Evolutionary conservation across 2,797 vertebrate genomes (phyloP), one percentile per base, ranked within the genome.

Genomic region (Scolopax bukidnonensis): DNA sequence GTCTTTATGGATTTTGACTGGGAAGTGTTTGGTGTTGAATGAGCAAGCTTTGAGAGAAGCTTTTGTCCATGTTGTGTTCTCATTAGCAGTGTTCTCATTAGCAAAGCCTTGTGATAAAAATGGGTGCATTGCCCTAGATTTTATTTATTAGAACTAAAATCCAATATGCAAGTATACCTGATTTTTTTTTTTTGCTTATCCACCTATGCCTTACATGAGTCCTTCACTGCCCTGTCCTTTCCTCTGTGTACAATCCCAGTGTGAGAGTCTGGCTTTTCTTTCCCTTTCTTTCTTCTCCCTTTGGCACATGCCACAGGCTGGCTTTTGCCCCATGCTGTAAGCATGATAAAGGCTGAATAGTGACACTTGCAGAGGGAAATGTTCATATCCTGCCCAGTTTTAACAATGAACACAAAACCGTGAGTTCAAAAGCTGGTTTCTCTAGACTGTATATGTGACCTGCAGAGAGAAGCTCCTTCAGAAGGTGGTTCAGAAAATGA

Each of bases 71-170:
- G 74, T 82, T 90, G 80, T 86, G 77, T 88, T 95, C 95, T 94
- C 95, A 94, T 96, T 97, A 95, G 75, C 81, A 85, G 59, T 80
- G 75, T 77, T 93, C 96, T 97, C 94, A 92, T 96, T 96, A 96
- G 83, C 0, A 5, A 50, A 93, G 69, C 50, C 61, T 86, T 95
- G 79, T 71, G 69, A 90, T 90, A 95, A 87, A 95, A 95, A 75
- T 51, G 71, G 60, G 17, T 95, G 36, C 25, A 21, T 80, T 85
- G 87, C 91, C 73, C 69, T 90, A 84, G 61, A 71, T 95, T 96
- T 93, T 65, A 68, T 93, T 86, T 95, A 65, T 84, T 85, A 60
- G 68, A 76, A 73, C 30, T 82, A 54, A 74, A 92, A 89, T 84
- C 54, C 47, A 54, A 1, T 70, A 16, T 84, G 36, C 41, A 70